These are phyloP conservation scores for Netelia melanura DNA, from an alignment of 2,888 invertebrate genomes.

Conservation along the genomic window DNA sequence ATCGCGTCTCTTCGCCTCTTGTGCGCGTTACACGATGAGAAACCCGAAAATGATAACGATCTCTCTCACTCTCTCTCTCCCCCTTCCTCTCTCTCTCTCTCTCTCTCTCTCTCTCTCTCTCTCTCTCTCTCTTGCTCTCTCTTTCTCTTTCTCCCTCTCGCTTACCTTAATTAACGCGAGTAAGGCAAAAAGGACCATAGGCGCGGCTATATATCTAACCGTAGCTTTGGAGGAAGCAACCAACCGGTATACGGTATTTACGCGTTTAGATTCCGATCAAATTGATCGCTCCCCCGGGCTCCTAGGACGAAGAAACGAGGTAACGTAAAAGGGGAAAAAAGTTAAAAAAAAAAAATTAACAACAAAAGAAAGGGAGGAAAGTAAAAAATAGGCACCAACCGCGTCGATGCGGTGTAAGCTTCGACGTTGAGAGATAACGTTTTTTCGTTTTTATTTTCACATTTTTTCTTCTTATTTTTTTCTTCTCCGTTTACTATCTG, in stretches of 20 bases:
- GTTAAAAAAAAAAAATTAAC: background rate
- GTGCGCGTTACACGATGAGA: conserved; percentile 50
- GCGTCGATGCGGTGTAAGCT: conserved; percentile 12
- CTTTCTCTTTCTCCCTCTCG: conserved; percentile 11
- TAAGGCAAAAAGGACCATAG: conserved; percentile 40
- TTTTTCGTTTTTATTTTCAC: background rate
- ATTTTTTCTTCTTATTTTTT: background rate
- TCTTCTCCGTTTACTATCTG: background rate
- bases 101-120: conserved; percentile 28
- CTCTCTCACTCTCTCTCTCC: background rate
- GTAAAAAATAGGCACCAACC: background rate
- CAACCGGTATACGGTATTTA: conserved; percentile 60
- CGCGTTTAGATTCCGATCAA: conserved; percentile 65
- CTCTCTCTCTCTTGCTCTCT: conserved; percentile 13
- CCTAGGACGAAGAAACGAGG: conserved; percentile 28
- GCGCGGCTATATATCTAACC: conserved; percentile 21
- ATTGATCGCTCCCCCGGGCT: conserved; percentile 59
- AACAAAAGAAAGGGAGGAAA: background rate
- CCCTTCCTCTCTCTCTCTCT: conserved; percentile 51
- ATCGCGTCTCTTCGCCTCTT: background rate
- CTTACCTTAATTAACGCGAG: conserved; percentile 67
- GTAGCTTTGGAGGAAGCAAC: background rate
- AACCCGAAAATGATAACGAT: conserved; percentile 66
- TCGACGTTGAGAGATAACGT: conserved; percentile 21
- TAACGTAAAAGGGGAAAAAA: conserved; percentile 3